Evolutionary conservation across 2,797 vertebrate species (phyloP), one percentile per base, ranked within the genome.

Genomic region (Acanthurus leucopareius): DNA sequence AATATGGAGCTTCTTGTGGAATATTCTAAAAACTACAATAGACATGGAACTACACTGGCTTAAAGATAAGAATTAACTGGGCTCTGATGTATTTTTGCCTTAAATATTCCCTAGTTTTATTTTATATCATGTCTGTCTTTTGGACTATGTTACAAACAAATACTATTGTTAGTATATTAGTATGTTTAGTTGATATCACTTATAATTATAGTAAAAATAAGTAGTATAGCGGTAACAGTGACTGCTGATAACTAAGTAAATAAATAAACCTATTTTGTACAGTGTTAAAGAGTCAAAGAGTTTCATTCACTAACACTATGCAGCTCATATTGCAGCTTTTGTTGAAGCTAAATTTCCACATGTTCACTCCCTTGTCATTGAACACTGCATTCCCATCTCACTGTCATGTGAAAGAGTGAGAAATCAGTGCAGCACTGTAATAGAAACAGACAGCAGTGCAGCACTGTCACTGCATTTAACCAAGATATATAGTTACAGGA

Each of bases 401-500:
- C 47, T 59, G 68, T 79, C 75, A 76, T 67, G 56, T 52, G 63
- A 86, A 72, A 57, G 58, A 62, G 68, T 61, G 73, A 84, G 75
- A 78, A 80, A 60, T 73, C 69, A 73, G 62, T 35, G 48, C 45
- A 54, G 7, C 16, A 14, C 28, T 67, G 54, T 77, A 80, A 80
- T 11, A 59, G 53, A 66, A 88, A 73, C 67, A 72, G 86, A 76
- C 73, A 86, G 73, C 64, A 25, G 70, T 56, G 76, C 66, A 62
- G 65, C 16, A 52, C 58, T 83, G 78, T 84, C 82, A 86, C 57
- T 53, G 69, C 69, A 79, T 88, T 86, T 88, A 84, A 88, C 75
- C 75, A 83, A 88, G 71, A 87, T 74, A 81, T 88, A 83, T 73
- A 74, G 84, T 88, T 68, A 71, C 75, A 87, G 72, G 48, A 77